These are phyloP conservation scores for Ciconia boyciana DNA, from an alignment of 2,113 vertebrate genomes.

Conservation along the genomic window DNA sequence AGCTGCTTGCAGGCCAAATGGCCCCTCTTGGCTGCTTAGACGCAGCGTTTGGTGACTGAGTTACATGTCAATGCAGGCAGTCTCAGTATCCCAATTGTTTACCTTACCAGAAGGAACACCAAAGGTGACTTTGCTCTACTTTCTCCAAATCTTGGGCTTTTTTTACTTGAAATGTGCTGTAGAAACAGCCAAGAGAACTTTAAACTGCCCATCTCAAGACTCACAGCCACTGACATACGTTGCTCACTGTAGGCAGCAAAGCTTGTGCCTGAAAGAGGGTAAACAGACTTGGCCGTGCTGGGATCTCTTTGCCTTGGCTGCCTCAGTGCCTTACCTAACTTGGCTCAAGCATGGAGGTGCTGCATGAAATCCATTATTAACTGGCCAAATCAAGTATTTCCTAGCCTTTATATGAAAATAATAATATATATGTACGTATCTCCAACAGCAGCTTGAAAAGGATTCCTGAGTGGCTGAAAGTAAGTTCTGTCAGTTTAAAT, in stretches of 20 bases:
- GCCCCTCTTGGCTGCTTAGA: neutral
- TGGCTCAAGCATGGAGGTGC: neutral
- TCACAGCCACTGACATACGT: rapidly evolving
- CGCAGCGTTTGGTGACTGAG: neutral
- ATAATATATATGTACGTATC: neutral
- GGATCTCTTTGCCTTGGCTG: neutral
- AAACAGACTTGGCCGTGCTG: neutral
- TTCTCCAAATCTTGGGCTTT: neutral
- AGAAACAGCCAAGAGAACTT: neutral
- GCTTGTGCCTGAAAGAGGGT: neutral
- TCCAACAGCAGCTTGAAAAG: neutral
- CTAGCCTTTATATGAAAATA: neutral
- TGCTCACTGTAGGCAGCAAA: neutral
- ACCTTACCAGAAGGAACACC: neutral
- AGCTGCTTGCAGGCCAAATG: neutral
- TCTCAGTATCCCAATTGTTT: neutral
- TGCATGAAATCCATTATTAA: neutral
- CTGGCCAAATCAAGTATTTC: neutral
- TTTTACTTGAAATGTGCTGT: neutral
- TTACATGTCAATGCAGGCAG: rapidly evolving
- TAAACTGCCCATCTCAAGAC: neutral
- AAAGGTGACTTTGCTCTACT: neutral
- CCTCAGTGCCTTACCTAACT: neutral
- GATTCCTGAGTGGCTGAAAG: neutral
- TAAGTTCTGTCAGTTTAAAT: neutral